Base-by-base conservation (phyloP, 1,140 invertebrate genomes). In the Bombus vancouverensis region DNA sequence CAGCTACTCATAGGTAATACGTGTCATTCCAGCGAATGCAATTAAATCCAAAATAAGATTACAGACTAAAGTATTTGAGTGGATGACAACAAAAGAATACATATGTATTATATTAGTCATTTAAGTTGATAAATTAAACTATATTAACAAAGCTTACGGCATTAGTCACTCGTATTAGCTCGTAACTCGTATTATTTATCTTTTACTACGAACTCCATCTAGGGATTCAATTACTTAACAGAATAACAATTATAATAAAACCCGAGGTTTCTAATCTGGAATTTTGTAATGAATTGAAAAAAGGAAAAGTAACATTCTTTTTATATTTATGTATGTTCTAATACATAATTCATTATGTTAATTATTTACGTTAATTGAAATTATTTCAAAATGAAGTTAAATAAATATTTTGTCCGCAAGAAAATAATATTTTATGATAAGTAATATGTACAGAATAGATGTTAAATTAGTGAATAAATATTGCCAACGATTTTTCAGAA, bases 1-100 rank as follows among this genome's bases (percentile, higher is more conserved):
- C 68, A 79, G 53, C 80, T 85, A 73, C 57, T 85, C 83, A 85
- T 53, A 37, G 8, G 42, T 73, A 59, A 68, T 68, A 37, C 22
- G 34, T 73, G 68, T 62, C 83, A 83, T 42, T 28, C 28, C 42
- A 18, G 13, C 28, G 75, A 66, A 66, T 18, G 39, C 15, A 74
- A 44, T 57, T 10, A 70, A 28, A n/a, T n/a, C 1, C 3, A 71
- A 22, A 28, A 3, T 28, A 15, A 76, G 18, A 68, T 68, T 37
- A 4, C 9, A 4, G 3, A 25, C 15, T n/a, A 25, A 28, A 37
- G 22, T 59, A 59, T 44, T 28, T 70, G 4, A 22, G 34, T 8
- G 6, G 1, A 18, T 65, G 68, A 73, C 71, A 80, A 65, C 53
- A 80, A 85, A 80, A 53, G 34, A 65, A 34, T n/a, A 28, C 25